These are phyloP conservation scores for Platysternon megacephalum DNA, from an alignment of 2,113 vertebrate genomes.

Conservation along the genomic window DNA sequence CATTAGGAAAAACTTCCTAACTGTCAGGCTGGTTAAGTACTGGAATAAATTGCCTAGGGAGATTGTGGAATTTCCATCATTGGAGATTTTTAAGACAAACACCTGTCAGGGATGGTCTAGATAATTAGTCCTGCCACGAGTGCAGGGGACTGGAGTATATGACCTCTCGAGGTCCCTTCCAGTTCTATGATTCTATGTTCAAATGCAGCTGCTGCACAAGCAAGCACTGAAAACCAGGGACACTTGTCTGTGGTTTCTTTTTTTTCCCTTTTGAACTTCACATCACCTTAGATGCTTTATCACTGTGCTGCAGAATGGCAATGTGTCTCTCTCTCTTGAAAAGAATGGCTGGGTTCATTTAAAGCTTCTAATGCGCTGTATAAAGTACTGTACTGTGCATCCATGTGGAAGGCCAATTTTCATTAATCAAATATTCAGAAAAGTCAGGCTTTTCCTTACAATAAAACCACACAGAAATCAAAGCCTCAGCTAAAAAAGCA, in stretches of 20 bases:
- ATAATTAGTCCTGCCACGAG: too few species aligned
- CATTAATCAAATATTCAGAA: constrained; percentile 62
- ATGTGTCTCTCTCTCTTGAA: not conserved
- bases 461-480: constrained; percentile 27
- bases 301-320: constrained; percentile 19
- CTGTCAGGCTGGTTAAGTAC: too few species aligned
- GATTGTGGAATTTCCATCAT: too few species aligned
- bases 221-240: not conserved
- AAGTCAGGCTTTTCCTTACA: not conserved
- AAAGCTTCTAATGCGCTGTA: not conserved
- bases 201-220: not conserved
- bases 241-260: not conserved
- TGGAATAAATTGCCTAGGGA: too few species aligned
- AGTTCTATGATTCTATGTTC: not conserved
- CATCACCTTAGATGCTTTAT: constrained; percentile 50
- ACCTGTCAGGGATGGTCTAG: too few species aligned
- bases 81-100: too few species aligned
- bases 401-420: constrained; percentile 57
- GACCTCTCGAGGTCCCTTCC: too few species aligned
- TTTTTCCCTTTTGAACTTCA: not conserved
- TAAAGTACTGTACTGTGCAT: constrained; percentile 41
- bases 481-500: not conserved
- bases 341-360: constrained; percentile 35
- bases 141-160: too few species aligned
- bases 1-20: too few species aligned